Evolutionary conservation across 2,113 vertebrate genomes (phyloP), one percentile per base, ranked within the genome.

Genomic region (Chauna torquata): DNA sequence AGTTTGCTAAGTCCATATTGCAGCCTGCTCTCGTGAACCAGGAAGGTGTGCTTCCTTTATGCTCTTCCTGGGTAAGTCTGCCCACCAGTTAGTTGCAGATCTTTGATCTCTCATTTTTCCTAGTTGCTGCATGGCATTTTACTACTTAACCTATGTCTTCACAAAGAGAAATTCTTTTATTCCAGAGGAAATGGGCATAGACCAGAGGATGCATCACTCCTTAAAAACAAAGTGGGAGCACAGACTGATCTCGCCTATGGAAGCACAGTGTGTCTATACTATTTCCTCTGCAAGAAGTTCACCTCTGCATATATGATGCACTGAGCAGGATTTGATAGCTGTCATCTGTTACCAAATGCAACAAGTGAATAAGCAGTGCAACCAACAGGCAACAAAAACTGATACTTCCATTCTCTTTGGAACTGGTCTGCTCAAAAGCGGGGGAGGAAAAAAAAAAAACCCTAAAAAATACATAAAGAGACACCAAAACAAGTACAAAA

Each of bases 221-320:
- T 16, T 19, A 45, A 47, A 71, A 34, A 24, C 42, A 55, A 49
- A 30, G 47, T 23, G 52, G 55, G 17, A 92, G 61, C 40, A 16
- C 5, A 11, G 42, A 52, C 45, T 27, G 10, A 13, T 22, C 15
- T 75, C 22, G 1, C 9, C 54, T 6, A 0, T 9, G 15, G 20
- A 2, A 22, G 74, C 3, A 1, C 16, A 27, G 38, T 2, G 2
- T 78, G 50, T 66, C 52, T 38, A 1, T 8, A 0, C 9, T 9
- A 3, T 49, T 54, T 57, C 54, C 30, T 59, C 45, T 40, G 34
- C 34, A 28, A 34, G 28, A 65, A 82, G 54, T 23, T 18, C 34
- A 17, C 23, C 50, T 87, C 38, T 65, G 65, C 14, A 1, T 3
- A 22, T 8, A 17, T 18, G 52, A 27, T 42, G n/a, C 70, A 76